Evolutionary conservation across 2,797 vertebrate genomes (phyloP).

Genomic region (Cuniculus paca): DNA sequence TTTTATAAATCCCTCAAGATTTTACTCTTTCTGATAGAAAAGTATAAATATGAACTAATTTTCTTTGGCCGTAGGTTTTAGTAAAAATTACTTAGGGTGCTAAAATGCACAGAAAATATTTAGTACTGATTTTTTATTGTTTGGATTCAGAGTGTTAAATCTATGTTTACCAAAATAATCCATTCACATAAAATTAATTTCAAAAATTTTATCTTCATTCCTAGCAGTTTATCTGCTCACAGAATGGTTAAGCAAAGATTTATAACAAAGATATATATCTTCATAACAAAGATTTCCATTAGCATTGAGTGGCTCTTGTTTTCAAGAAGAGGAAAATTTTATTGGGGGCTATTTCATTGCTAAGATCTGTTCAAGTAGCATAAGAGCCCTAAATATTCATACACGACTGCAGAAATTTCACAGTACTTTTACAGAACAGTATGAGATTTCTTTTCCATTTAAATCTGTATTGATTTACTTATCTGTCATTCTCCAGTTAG

Average conservation of each 20-base stretch:
- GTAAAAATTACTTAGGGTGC: background rate
- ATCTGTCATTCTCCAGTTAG: background rate
- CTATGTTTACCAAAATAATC: conserved; percentile 36
- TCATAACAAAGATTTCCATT: background rate
- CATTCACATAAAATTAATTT: conserved; percentile 40
- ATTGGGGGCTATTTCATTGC: background rate
- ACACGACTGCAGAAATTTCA: background rate
- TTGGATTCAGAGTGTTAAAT: conserved; percentile 62
- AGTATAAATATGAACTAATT: conserved; percentile 55
- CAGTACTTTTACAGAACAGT: background rate
- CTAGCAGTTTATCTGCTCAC: conserved; percentile 55
- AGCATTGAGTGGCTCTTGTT: background rate
- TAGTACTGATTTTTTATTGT: conserved; percentile 23
- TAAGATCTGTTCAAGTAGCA: background rate
- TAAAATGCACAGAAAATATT: background rate
- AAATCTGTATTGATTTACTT: background rate
- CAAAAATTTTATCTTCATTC: conserved; percentile 48
- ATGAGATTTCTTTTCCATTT: background rate
- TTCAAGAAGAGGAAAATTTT: background rate
- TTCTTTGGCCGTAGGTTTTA: background rate
- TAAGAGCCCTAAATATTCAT: background rate
- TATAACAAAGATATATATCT: background rate
- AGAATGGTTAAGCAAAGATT: background rate
- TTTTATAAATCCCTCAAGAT: conserved; percentile 68
- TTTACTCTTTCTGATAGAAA: conserved; percentile 56